Evolutionary conservation across 2,888 invertebrate genomes (phyloP).

Genomic region (Nudaria mundana): DNA sequence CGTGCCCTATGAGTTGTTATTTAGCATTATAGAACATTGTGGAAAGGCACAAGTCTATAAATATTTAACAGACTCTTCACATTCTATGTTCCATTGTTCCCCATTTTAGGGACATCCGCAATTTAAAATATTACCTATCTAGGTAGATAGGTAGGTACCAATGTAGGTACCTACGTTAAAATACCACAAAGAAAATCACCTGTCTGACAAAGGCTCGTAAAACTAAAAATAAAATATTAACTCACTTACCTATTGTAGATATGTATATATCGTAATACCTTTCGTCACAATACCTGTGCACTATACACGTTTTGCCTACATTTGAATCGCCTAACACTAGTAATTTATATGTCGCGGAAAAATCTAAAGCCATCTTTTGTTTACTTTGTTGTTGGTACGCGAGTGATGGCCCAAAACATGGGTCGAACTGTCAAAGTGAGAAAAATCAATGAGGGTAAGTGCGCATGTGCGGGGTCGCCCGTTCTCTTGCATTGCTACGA

Average conservation of each 20-base stretch:
- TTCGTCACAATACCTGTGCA: slow-evolving; percentile 94
- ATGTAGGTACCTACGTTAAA: too few species aligned
- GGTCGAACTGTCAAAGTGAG: slow-evolving; percentile 74
- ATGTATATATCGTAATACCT: slow-evolving; percentile 95
- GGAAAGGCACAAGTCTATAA: slow-evolving; percentile 23
- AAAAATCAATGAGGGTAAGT: slow-evolving; percentile 72
- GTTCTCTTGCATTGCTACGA: slow-evolving; percentile 50
- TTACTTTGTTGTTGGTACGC: slow-evolving; percentile 66
- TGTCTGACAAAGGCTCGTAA: slow-evolving; percentile 66
- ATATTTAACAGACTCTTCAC: slow-evolving; percentile 34
- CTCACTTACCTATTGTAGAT: slow-evolving; percentile 91
- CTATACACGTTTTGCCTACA: slow-evolving; percentile 94
- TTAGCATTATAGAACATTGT: slow-evolving; percentile 20
- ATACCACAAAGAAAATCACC: slow-evolving; percentile 51
- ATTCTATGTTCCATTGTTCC: slow-evolving; percentile 46
- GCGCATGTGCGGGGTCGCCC: slow-evolving; percentile 67
- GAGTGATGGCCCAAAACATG: slow-evolving; percentile 70
- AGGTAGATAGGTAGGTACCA: slow-evolving; percentile 47
- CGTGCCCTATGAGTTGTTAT: slow-evolving; percentile 16
- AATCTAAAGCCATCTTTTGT: slow-evolving; percentile 90
- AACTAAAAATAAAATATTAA: slow-evolving; percentile 59
- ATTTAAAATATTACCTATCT: slow-evolving; percentile 48
- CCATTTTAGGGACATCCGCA: slow-evolving; percentile 41
- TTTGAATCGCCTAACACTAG: slow-evolving; percentile 93
- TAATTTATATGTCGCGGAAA: slow-evolving; percentile 93